These are phyloP conservation scores for Ips typographus DNA, from an alignment of 1,140 invertebrate species.

Conservation along the genomic window DNA sequence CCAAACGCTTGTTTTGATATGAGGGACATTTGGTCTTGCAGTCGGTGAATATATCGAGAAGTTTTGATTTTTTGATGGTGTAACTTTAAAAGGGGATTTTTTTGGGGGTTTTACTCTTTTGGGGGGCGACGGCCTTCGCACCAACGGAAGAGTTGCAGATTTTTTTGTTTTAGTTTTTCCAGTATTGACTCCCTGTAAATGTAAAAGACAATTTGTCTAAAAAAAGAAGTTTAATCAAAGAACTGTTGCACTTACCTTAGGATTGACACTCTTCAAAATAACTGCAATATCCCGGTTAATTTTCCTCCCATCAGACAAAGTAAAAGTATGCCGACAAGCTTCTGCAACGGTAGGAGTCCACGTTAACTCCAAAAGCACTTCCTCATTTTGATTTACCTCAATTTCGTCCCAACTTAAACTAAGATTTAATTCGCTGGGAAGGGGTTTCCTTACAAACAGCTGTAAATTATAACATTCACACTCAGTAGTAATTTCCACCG, in stretches of 20 bases:
- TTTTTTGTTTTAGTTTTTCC: constrained; percentile 7
- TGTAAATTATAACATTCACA: constrained; percentile 41
- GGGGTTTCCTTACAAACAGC: constrained; percentile 61
- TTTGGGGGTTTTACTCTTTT: background rate
- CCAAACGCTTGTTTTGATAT: too few species aligned
- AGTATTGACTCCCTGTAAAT: too few species aligned
- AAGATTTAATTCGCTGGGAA: constrained; percentile 60
- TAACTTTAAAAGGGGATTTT: background rate
- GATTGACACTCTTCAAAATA: constrained; percentile 55
- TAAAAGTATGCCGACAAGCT: constrained; percentile 62
- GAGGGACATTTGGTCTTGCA: too few species aligned
- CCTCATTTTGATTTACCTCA: constrained; percentile 53
- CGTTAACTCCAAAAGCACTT: constrained; percentile 56
- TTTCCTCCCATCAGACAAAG: constrained; percentile 62
- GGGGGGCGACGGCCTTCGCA: background rate
- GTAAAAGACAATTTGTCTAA: too few species aligned
- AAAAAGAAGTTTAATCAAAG: too few species aligned
- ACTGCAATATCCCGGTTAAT: constrained; percentile 68
- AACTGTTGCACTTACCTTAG: constrained; percentile 35
- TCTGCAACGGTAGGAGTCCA: constrained; percentile 63
- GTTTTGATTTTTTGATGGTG: background rate
- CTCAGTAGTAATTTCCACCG: too few species aligned
- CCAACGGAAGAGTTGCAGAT: background rate
- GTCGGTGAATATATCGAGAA: background rate
- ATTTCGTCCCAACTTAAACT: constrained; percentile 56